phyloP scores from a whole-genome alignment of 1,140 invertebrate species.

The Wiebesia pumilae region DNA sequence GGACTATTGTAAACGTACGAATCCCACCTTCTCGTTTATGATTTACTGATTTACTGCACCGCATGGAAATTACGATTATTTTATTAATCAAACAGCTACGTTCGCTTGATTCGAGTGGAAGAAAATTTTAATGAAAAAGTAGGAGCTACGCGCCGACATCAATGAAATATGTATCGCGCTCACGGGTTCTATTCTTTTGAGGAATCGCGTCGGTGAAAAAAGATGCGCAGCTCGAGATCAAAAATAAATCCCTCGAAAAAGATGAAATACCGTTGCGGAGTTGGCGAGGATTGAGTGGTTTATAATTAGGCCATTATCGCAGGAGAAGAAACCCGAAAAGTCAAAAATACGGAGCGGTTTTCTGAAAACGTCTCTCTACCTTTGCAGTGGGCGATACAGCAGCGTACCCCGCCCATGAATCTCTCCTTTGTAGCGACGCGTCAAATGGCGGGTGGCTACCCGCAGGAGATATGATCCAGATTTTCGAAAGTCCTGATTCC shows the following conservation, averaged over 20 bases:
- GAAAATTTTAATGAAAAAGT: background rate
- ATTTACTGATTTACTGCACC: background rate
- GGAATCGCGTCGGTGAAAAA: background rate
- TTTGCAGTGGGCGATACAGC: slow-evolving; percentile 13
- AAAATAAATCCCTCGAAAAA: slow-evolving; percentile 31
- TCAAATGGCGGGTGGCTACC: slow-evolving; percentile 28
- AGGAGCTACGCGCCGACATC: background rate
- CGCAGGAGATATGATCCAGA: slow-evolving; percentile 58
- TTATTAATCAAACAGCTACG: background rate
- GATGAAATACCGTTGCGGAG: slow-evolving; percentile 27
- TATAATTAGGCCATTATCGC: slow-evolving; percentile 39
- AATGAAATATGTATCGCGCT: background rate
- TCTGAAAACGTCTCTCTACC: slow-evolving; percentile 8
- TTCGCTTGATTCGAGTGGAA: background rate
- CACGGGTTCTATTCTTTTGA: too few species aligned
- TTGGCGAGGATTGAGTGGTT: slow-evolving; percentile 26
- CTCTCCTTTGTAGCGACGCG: background rate
- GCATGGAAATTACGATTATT: background rate
- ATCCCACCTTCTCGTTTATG: background rate
- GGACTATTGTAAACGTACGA: background rate
- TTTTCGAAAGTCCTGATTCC: slow-evolving; percentile 60
- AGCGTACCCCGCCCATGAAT: slow-evolving; percentile 36
- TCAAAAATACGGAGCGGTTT: slow-evolving; percentile 19
- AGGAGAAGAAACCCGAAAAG: background rate
- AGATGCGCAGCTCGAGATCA: background rate